These are phyloP conservation scores for Pelobates fuscus DNA, from an alignment of 2,113 vertebrate species.

Conservation along the genomic window DNA sequence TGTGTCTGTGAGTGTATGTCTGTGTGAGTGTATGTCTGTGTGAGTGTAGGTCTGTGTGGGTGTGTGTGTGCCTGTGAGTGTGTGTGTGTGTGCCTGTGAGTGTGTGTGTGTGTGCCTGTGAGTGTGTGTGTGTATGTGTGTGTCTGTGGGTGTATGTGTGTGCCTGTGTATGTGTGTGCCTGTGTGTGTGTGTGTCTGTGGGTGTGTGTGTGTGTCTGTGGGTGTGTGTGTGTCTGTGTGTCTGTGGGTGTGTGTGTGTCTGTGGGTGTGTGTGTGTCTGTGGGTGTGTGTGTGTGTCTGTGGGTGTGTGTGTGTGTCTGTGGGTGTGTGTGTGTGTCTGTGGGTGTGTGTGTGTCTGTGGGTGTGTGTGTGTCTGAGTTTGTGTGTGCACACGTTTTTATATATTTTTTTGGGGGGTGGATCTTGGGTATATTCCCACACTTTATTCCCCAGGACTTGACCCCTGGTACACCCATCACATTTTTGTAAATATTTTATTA, in stretches of 20 bases:
- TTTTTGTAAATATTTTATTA: no score
- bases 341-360: not conserved
- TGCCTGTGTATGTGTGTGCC: not conserved
- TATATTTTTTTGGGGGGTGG: no score
- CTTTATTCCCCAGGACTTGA: no score
- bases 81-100: not conserved
- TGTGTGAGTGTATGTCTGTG: not conserved
- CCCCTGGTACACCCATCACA: no score
- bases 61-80: not conserved
- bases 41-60: not conserved
- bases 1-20: slow-evolving; percentile 1
- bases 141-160: not conserved
- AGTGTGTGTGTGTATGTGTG: not conserved
- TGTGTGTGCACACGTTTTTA: no score
- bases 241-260: not conserved
- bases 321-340: slow-evolving; percentile 6
- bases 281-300: slow-evolving; percentile 2
- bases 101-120: slow-evolving; percentile 1
- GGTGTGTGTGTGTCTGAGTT: slow-evolving; percentile 8
- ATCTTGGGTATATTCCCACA: no score
- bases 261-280: not conserved
- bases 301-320: not conserved
- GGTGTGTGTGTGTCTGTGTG: not conserved
- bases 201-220: not conserved
- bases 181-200: not conserved